Conservation (phyloP, 2,113 vertebrate species). For the Rhombomys opimus region DNA sequence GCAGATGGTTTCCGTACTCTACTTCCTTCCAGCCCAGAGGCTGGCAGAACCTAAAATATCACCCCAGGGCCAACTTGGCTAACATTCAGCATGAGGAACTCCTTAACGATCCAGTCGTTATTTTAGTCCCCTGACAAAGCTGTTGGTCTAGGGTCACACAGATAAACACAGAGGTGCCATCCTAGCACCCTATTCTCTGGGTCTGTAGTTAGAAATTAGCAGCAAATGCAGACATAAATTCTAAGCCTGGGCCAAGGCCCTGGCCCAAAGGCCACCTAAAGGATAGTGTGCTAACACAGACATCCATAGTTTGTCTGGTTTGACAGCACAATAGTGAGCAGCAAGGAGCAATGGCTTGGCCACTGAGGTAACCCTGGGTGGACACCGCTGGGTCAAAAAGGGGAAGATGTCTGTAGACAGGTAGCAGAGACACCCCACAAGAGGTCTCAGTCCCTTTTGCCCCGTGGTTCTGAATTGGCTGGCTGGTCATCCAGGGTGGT, state of each 20-base stretch:
- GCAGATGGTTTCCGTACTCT: accelerated
- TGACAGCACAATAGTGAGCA: neutral
- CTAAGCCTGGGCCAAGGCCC: neutral
- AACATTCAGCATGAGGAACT: neutral
- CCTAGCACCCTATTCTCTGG: neutral
- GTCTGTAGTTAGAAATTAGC: neutral
- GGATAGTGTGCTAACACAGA: neutral
- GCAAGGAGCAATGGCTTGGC: neutral
- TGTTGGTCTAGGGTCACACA: neutral
- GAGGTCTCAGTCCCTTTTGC: neutral
- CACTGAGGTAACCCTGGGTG: neutral
- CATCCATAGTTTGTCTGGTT: neutral
- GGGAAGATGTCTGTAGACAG: neutral
- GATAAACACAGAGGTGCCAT: neutral
- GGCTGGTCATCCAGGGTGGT: neutral
- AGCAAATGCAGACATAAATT: neutral
- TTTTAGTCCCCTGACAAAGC: neutral
- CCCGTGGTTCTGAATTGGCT: neutral
- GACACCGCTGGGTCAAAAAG: neutral
- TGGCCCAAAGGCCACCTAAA: neutral
- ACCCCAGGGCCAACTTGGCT: neutral
- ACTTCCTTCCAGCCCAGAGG: neutral
- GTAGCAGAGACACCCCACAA: neutral
- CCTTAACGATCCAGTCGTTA: neutral
- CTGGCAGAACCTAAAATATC: neutral